Evolutionary conservation across 2,888 invertebrate genomes (phyloP), one percentile per base, ranked within the genome.

Genomic region (Taphrorychus bicolor): DNA sequence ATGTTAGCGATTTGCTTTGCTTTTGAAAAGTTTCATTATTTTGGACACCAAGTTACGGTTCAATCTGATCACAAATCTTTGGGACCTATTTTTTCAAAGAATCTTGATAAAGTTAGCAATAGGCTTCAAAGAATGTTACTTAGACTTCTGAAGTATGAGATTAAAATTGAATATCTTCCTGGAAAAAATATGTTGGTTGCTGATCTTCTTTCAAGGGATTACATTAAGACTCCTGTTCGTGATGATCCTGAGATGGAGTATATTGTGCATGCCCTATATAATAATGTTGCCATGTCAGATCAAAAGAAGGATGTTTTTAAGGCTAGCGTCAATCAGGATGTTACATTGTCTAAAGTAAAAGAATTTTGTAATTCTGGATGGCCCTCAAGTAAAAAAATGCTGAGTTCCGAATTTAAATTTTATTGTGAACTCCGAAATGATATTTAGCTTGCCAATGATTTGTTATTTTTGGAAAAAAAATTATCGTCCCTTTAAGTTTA

Each of bases 61-160:
- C 74, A 77, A 67, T 76, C 73, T 7, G 75, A 78, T 69, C 78
- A 78, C 52, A 72, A 72, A 49, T 76, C 78, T 5, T 19, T 7
- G 5, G 5, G 16, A 51, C 7, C 18, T 5, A 51, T 51, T 18
- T 51, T 51, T 19, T 71, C 74, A 53, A 74, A 74, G 69, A 60
- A 69, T 5, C 53, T 74, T 59, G 68, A 72, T 65, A 59, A 69
- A 42, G 60, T 67, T 51, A 71, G 73, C 14, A 69, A 71, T 11
- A 64, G 72, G 42, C 57, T 73, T 40, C 73, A 74, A 58, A 59
- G 72, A 70, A 32, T 73, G 70, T 17, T 71, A 23, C 17, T 66
- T n/a, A 23, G 32, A 53, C 5, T 66, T n/a, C 41, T 66, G 64
- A 70, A 66, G 23, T 70, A 62, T 68, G 70, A 71, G 59, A 18